Conservation (phyloP, 2,888 invertebrate genomes). For the Phyllotreta striolata region DNA sequence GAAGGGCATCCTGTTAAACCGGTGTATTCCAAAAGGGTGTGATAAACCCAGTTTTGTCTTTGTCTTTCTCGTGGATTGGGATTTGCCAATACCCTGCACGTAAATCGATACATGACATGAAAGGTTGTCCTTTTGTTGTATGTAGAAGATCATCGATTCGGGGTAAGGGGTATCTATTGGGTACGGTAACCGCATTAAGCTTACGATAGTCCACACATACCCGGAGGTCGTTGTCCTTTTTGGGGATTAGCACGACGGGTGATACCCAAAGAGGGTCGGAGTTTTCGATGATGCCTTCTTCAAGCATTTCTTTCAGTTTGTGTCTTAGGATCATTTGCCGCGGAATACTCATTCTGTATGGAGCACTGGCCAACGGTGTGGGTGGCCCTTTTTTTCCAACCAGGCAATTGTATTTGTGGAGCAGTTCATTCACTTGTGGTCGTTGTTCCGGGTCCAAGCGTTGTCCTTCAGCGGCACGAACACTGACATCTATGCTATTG, state of each 20-base stretch:
- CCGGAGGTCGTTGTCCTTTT: constrained; percentile 29
- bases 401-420: too few relatives aligned
- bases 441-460: too few relatives aligned
- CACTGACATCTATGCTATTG: too few relatives aligned
- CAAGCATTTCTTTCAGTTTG: constrained; percentile 8
- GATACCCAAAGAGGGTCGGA: constrained; percentile 23
- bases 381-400: too few relatives aligned
- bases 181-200: constrained; percentile 37
- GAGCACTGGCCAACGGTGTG: too few relatives aligned
- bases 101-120: constrained; percentile 26
- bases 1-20: constrained; percentile 42
- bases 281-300: constrained; percentile 22
- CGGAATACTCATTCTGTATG: too few relatives aligned
- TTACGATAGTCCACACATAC: constrained; percentile 40
- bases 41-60: constrained; percentile 27
- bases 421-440: too few relatives aligned
- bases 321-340: too few relatives aligned
- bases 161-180: constrained; percentile 39
- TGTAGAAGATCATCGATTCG: constrained; percentile 40
- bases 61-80: constrained; percentile 2
- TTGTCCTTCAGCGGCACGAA: too few relatives aligned
- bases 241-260: constrained; percentile 39
- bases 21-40: constrained; percentile 42
- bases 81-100: constrained; percentile 22
- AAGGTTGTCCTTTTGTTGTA: constrained; percentile 21